Evolutionary conservation across 1,140 invertebrate species (phyloP).

Genomic region (Spodoptera frugiperda): DNA sequence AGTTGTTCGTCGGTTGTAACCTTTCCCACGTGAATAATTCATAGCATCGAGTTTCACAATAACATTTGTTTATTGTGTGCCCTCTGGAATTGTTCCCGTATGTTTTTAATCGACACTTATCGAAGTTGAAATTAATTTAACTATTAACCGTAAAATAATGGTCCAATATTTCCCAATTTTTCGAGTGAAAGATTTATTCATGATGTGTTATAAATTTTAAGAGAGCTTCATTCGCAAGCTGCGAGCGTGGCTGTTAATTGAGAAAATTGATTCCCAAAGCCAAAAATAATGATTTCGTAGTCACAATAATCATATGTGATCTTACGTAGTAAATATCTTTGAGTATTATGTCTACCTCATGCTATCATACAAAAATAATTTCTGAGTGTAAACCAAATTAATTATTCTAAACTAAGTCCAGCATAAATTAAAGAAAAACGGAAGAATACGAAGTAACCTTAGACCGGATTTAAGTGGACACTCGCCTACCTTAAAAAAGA

Average conservation of each 20-base stretch:
- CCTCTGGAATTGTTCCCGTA: conserved; percentile 3
- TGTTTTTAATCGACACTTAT: conserved; percentile 5
- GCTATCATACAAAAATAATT: too few relatives aligned
- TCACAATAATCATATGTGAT: too few relatives aligned
- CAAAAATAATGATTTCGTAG: too few relatives aligned
- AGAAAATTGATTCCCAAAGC: too few relatives aligned
- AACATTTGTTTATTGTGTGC: conserved; percentile 53
- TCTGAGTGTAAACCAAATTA: too few relatives aligned
- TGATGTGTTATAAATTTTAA: too few relatives aligned
- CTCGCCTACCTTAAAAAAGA: conserved; percentile 41
- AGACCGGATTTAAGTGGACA: conserved; percentile 37
- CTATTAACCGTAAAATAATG: neutral
- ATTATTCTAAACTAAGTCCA: neutral
- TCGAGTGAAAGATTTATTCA: too few relatives aligned
- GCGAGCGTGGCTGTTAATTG: too few relatives aligned
- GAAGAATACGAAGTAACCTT: conserved; percentile 14
- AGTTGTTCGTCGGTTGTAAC: conserved; percentile 62
- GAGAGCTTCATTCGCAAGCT: too few relatives aligned
- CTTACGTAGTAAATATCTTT: too few relatives aligned
- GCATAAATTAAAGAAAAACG: conserved; percentile 1
- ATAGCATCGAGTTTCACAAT: conserved; percentile 59
- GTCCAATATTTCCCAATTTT: too few relatives aligned
- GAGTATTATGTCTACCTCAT: too few relatives aligned
- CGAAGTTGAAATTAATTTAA: neutral
- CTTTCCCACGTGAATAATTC: conserved; percentile 73